Evolutionary conservation across 2,113 vertebrate species (phyloP), one percentile per base, ranked within the genome.

Genomic region (Aythya baeri): DNA sequence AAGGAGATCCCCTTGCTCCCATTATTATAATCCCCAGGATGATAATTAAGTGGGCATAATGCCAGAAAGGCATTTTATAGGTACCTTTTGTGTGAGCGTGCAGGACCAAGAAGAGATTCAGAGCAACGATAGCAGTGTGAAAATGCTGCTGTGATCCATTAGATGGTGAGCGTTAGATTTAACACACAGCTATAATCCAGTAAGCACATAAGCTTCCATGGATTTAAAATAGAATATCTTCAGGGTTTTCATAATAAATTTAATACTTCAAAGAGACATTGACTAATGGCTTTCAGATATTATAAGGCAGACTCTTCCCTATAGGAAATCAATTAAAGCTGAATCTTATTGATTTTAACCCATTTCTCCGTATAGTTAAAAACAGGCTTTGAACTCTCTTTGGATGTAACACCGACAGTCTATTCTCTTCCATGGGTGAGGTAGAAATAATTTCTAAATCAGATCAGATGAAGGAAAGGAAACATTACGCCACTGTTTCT

Each of bases 291-390:
- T 96, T 92, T 93, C 88, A 92, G 83, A 92, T 94, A 91, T 92
- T 92, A 81, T 43, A 74, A 73, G 73, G 38, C 76, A 95, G 52
- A 36, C 13, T 88, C 65, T 91, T 95, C 83, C 82, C 54, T 94
- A 97, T 81, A 97, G 82, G 84, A 97, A 97, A 97, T 97, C 95
- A 97, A 96, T 97, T 97, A 90, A 91, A 89, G 26, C 91, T 91
- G 95, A 95, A 86, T 88, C n/a, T 89, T 95, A 96, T 36, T 96
- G 95, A 96, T 95, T 96, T 92, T 88, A 93, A 72, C 77, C 74
- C 55, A 75, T 95, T 93, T 91, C 49, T 86, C 77, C 43, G 84
- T 83, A 62, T 26, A 86, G 46, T 43, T 46, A 77, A 80, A 94
- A 79, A 0, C n/a, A 91, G 81, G 54, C 67, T 96, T 96, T 81